Base-by-base conservation (phyloP, 2,113 vertebrate species). In the Peromyscus californicus region DNA sequence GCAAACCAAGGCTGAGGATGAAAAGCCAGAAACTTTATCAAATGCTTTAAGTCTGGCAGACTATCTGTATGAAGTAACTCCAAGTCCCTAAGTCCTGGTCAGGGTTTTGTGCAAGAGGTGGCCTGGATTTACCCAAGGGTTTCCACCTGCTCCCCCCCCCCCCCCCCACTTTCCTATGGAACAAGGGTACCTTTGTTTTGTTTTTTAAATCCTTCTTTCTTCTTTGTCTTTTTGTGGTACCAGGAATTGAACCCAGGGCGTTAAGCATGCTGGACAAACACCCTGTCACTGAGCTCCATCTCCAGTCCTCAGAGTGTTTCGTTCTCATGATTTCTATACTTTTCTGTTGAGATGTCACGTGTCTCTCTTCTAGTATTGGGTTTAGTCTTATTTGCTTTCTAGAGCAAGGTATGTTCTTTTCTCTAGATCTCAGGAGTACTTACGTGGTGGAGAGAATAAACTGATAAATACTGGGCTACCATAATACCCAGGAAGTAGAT, bases 1-100 rank as follows among this genome's bases (percentile, higher is more conserved):
- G 97, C 93, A 96, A 97, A 96, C 59, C 70, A 78, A 86, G 76
- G 80, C 95, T 79, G 96, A 98, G 97, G 98, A 98, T 95, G 86
- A 97, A 98, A 97, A 96, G 97, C 96, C 97, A 98, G 96, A 89
- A 97, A 95, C 96, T 98, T 98, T 94, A 97, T 98, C 97, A 97
- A 97, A 97, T 95, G 10, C 89, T 70, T 96, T 95, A 96, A 78
- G 65, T 97, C 97, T 97, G 96, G 70, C 94, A 82, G 84, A 83
- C 70, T 72, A 90, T 95, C 96, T 90, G 86, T 36, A 70, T 8
- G 82, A 97, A 75, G 75, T 78, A 61, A 88, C 89, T 90, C 87
- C 19, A 93, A 88, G 86, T 92, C 83, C 74, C 24, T 48, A 42
- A 59, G 7, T 65, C 57, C 67, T 92, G 63, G 54, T 36, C 21